phyloP scores from a whole-genome alignment of 2,888 invertebrate genomes.

The Epicampocera succincta region DNA sequence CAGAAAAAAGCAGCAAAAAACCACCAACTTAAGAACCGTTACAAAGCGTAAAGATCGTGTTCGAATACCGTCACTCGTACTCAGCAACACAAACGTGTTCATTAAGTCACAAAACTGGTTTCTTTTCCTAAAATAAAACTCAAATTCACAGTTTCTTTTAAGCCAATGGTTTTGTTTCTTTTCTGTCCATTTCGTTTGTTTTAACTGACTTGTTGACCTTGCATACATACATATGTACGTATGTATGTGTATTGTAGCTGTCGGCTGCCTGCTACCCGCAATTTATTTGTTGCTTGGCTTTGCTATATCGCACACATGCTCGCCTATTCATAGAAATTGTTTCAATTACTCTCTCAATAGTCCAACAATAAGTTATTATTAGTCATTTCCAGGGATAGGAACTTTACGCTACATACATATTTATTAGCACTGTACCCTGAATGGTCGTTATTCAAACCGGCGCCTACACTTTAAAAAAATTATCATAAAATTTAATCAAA shows the following conservation, averaged over 20 bases:
- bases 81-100: slow-evolving; percentile 10
- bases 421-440: too few species aligned
- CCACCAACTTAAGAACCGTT: slow-evolving; percentile 56
- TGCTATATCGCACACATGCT: background rate
- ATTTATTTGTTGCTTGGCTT: slow-evolving; percentile 6
- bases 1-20: background rate
- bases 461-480: too few species aligned
- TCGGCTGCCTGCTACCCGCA: slow-evolving; percentile 4
- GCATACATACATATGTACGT: slow-evolving; percentile 8
- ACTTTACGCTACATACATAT: background rate
- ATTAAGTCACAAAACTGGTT: slow-evolving; percentile 47
- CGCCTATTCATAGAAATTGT: background rate
- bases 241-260: background rate
- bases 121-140: slow-evolving; percentile 5
- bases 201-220: slow-evolving; percentile 68
- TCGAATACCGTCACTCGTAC: slow-evolving; percentile 23
- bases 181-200: slow-evolving; percentile 56
- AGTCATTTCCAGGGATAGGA: slow-evolving; percentile 25
- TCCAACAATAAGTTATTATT: slow-evolving; percentile 32
- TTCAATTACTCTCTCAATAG: slow-evolving; percentile 3
- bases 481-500: too few species aligned
- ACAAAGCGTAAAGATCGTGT: slow-evolving; percentile 31
- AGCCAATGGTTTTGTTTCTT: slow-evolving; percentile 36
- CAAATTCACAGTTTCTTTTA: slow-evolving; percentile 40
- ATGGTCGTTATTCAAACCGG: too few species aligned